Evolutionary conservation across 2,888 invertebrate genomes (phyloP), one percentile per base, ranked within the genome.

Genomic region (Nudaria mundana): DNA sequence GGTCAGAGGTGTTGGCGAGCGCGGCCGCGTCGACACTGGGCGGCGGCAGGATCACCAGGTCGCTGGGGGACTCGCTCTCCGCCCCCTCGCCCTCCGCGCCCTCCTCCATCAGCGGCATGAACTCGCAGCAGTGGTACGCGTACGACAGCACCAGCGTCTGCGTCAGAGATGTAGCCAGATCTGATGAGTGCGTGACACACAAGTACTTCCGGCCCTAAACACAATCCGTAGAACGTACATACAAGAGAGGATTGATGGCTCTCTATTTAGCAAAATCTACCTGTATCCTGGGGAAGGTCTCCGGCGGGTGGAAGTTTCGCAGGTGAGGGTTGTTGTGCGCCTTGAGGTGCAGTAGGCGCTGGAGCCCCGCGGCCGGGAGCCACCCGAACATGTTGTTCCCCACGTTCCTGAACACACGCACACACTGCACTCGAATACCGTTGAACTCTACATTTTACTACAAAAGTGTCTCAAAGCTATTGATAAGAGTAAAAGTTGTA

Each of bases 111-210:
- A 93, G 81, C 30, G 94, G 93, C 66, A 95, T 78, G 83, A 96
- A 97, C 49, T 96, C 94, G 83, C 98, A 98, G 86, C 98, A 98
- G 77, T 98, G 98, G 85, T 98, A 98, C 54, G 98, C 98, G 81
- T 98, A 98, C 1, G 97, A 95, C 24, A 98, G 86, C 25, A 95
- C 93, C 67, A 98, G 89, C 7, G 94, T 94, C 85, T 95, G 81
- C 5, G 24, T 0, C n/a, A n/a, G n/a, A n/a, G n/a, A n/a, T n/a
- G n/a, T n/a, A n/a, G n/a, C n/a, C n/a, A n/a, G n/a, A n/a, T n/a
- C n/a, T n/a, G n/a, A n/a, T n/a, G n/a, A n/a, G n/a, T n/a, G n/a
- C n/a, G n/a, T n/a, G 5, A 20, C 20, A 5, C 20, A 20, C 20
- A 2, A 8, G 5, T 18, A 18, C 18, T 5, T 18, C 18, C 5